A percentile compares a stretch with the other conserved stretches of the same genome.
phyloP scores from a whole-genome alignment of 2,888 invertebrate species.

The Calephelis perditalis region DNA sequence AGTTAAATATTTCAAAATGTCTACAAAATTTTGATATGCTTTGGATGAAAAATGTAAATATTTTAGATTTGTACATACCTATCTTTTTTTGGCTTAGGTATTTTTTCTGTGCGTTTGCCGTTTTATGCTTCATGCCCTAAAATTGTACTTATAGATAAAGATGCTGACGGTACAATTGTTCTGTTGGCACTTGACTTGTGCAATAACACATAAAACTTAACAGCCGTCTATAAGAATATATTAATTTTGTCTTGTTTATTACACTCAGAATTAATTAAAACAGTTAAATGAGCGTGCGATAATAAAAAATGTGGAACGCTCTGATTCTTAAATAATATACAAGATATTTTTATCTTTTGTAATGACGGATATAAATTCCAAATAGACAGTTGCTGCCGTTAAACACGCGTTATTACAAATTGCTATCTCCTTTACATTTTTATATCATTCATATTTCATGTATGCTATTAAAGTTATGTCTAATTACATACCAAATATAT shows the following conservation, averaged over 20 bases:
- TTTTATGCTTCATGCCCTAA: not conserved
- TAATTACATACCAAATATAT: too few species aligned
- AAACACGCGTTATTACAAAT: constrained; percentile 21
- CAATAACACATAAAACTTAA: constrained; percentile 45
- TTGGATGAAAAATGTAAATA: too few species aligned
- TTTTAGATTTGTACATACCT: too few species aligned
- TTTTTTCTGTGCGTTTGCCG: too few species aligned
- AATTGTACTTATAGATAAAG: not conserved
- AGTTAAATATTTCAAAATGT: too few species aligned
- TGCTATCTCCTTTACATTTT: constrained; percentile 18
- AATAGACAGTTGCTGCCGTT: constrained; percentile 25
- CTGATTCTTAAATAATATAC: constrained; percentile 42
- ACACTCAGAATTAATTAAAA: constrained; percentile 63
- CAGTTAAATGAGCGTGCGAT: constrained; percentile 61
- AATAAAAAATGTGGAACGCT: constrained; percentile 60
- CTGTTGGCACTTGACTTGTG: constrained; percentile 42
- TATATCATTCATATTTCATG: constrained; percentile 17
- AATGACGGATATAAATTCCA: constrained; percentile 22
- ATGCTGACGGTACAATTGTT: constrained; percentile 36
- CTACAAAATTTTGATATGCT: too few species aligned
- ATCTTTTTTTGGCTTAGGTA: too few species aligned
- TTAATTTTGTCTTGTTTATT: constrained; percentile 60
- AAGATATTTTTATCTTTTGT: constrained; percentile 23
- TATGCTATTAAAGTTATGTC: constrained; percentile 14
- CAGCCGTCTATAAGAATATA: constrained; percentile 50